These are phyloP conservation scores for Sarcophaga subvicina DNA, from an alignment of 2,888 invertebrate species.

Conservation along the genomic window DNA sequence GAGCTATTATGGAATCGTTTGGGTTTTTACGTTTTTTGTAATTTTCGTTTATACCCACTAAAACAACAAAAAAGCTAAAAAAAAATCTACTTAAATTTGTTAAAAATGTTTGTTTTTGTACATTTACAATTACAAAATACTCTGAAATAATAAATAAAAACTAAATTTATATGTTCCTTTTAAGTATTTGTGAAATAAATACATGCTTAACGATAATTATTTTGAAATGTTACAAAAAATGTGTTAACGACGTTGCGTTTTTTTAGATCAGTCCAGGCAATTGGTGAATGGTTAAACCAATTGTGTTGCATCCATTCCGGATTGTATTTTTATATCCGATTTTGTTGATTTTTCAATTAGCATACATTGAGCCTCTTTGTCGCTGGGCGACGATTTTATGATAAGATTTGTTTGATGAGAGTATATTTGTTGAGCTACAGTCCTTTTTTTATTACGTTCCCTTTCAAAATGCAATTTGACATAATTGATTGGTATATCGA, in stretches of 20 bases:
- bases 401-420: conserved; percentile 56
- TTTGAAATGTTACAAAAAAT: conserved; percentile 1
- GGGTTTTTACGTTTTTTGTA: no score
- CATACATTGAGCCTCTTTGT: conserved; percentile 76
- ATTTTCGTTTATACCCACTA: no score
- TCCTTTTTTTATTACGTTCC: conserved; percentile 85
- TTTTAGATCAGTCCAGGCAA: conserved; percentile 29
- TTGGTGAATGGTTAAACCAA: conserved; percentile 72
- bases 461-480: conserved; percentile 89
- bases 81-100: neutral
- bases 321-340: conserved; percentile 69
- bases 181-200: conserved; percentile 65
- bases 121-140: neutral
- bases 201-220: conserved; percentile 21
- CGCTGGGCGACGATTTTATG: conserved; percentile 61
- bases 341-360: conserved; percentile 75
- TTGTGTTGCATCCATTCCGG: conserved; percentile 72
- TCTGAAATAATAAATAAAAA: conserved; percentile 29
- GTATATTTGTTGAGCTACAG: conserved; percentile 23
- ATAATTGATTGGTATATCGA: conserved; percentile 92
- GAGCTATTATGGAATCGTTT: no score
- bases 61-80: neutral
- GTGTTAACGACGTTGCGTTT: neutral
- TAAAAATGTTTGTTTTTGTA: neutral
- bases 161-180: conserved; percentile 49